A percentile compares a stretch with the other conserved stretches of the same genome.
These are phyloP conservation scores for Trichogramma pretiosum DNA, from an alignment of 1,140 invertebrate species.

Conservation along the genomic window DNA sequence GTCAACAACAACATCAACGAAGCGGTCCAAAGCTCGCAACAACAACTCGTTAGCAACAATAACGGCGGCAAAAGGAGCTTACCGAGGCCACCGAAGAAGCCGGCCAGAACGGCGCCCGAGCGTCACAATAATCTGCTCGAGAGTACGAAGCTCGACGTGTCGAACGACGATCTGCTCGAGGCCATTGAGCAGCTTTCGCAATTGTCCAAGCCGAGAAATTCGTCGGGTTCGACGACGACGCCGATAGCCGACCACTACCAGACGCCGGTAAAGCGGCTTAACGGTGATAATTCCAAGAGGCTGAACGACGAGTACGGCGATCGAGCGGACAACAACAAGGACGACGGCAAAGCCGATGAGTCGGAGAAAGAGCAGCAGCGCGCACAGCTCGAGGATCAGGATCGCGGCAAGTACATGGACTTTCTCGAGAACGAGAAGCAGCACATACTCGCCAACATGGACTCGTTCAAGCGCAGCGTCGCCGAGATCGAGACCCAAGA, in stretches of 20 bases:
- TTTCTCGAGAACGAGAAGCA: conserved; percentile 41
- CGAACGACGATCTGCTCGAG: conserved; percentile 43
- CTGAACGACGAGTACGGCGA: conserved; percentile 39
- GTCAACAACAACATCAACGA: conserved; percentile 4
- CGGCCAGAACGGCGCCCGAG: no score
- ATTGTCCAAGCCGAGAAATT: conserved; percentile 37
- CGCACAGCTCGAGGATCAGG: conserved; percentile 28
- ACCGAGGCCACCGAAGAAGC: conserved; percentile 3
- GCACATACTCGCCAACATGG: conserved; percentile 42
- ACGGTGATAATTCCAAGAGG: conserved; percentile 30
- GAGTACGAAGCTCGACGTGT: conserved; percentile 37
- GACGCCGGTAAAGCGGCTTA: neutral
- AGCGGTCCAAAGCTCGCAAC: no score
- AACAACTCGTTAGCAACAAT: conserved; percentile 19
- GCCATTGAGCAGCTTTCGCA: conserved; percentile 41
- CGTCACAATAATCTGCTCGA: no score
- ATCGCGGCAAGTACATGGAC: conserved; percentile 38
- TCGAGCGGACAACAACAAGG: no score
- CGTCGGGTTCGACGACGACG: neutral
- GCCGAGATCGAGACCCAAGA: conserved; percentile 72
- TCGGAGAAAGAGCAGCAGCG: conserved; percentile 43
- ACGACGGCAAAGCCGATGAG: conserved; percentile 43
- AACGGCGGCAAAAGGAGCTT: conserved; percentile 11
- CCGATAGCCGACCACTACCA: neutral
- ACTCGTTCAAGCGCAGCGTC: conserved; percentile 62